A percentile compares a stretch with the other conserved stretches of the same genome.
Conservation (phyloP, 2,113 vertebrate genomes). For the Antigone vipio region DNA sequence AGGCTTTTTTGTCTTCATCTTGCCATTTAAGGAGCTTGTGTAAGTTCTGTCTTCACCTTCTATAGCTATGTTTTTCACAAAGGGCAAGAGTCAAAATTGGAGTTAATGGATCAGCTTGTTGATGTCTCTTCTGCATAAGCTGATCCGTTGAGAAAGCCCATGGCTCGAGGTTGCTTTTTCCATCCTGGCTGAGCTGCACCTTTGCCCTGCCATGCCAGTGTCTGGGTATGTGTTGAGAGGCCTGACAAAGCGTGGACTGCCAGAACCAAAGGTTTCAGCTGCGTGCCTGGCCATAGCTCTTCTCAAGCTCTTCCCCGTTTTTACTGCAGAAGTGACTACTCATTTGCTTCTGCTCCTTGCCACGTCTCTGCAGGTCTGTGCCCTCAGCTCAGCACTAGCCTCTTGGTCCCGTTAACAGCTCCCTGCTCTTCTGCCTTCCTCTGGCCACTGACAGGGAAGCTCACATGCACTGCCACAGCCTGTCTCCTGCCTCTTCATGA, state of each 20-base stretch:
- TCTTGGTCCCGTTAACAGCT: neutral
- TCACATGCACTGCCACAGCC: neutral
- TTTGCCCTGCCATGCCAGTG: neutral
- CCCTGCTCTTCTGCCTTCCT: slow-evolving; percentile 23
- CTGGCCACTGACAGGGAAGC: neutral
- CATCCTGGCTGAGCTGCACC: neutral
- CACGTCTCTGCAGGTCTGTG: neutral
- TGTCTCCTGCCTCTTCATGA: neutral
- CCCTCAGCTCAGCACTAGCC: neutral
- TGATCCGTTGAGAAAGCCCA: neutral
- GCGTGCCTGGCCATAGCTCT: neutral
- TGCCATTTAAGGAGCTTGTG: neutral
- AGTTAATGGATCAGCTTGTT: neutral
- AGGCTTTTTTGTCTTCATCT: neutral
- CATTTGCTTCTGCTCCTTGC: neutral
- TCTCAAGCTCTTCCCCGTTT: neutral
- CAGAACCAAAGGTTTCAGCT: neutral
- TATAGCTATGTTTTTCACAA: neutral
- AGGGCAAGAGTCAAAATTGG: neutral
- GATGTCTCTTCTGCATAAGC: neutral
- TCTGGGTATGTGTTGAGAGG: neutral
- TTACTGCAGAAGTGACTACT: neutral
- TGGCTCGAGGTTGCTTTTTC: neutral
- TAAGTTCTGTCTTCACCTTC: neutral
- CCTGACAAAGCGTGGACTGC: neutral